Evolutionary conservation across 1,140 invertebrate genomes (phyloP).

Genomic region (Bombus cullumanus): DNA sequence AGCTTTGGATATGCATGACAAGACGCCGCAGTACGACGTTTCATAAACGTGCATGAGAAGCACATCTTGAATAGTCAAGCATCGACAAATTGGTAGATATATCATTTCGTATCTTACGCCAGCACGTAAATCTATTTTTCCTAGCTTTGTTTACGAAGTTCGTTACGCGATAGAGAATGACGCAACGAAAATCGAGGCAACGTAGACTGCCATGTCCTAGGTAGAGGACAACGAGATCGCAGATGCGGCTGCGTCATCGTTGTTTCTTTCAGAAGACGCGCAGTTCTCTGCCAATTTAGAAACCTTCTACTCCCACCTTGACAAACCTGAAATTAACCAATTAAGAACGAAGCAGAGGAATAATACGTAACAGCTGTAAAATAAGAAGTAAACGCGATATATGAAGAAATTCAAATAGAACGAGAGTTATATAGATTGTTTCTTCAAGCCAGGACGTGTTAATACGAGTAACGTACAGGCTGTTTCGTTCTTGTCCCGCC

Average conservation of each 20-base stretch:
- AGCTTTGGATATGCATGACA: background rate
- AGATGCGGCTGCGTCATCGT: constrained; percentile 36
- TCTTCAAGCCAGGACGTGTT: too few species aligned
- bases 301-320: background rate
- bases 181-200: constrained; percentile 63
- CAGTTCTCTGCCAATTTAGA: background rate
- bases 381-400: too few species aligned
- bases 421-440: too few species aligned
- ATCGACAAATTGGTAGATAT: background rate
- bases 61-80: background rate
- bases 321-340: background rate
- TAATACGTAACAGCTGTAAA: too few species aligned
- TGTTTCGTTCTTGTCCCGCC: too few species aligned
- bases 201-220: constrained; percentile 75
- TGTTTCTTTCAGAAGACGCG: background rate
- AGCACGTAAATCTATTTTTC: background rate
- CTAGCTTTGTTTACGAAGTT: constrained; percentile 10
- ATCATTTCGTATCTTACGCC: background rate
- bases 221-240: constrained; percentile 75
- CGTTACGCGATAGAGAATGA: constrained; percentile 36
- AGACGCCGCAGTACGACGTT: background rate
- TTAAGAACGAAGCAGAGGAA: too few species aligned
- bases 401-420: too few species aligned
- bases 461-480: too few species aligned
- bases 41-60: background rate